These are phyloP conservation scores for Lysiphlebus fabarum DNA, from an alignment of 1,140 invertebrate genomes.

Conservation along the genomic window DNA sequence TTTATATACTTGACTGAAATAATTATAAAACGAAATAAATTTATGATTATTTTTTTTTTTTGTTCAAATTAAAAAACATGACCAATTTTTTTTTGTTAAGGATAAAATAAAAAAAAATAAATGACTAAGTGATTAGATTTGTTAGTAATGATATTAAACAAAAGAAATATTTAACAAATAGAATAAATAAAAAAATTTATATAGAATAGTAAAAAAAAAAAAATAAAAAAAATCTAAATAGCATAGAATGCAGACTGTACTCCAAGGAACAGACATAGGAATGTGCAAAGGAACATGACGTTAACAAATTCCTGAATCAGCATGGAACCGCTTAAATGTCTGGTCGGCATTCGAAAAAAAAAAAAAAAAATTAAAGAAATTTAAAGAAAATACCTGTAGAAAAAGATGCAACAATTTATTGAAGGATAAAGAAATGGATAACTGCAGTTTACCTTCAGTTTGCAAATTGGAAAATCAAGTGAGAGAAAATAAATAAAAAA, in stretches of 20 bases:
- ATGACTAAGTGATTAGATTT: too few species aligned
- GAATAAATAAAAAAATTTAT: too few species aligned
- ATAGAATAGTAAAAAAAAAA: background rate
- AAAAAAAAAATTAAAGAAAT: background rate
- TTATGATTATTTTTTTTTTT: background rate
- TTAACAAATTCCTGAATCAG: conserved; percentile 24
- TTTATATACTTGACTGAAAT: background rate
- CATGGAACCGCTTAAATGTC: conserved; percentile 1
- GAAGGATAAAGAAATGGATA: background rate
- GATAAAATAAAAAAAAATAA: too few species aligned
- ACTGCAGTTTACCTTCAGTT: background rate
- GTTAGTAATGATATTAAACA: too few species aligned
- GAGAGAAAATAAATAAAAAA: too few species aligned
- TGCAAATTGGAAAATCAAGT: background rate
- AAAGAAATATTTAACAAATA: too few species aligned
- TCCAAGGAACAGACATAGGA: background rate
- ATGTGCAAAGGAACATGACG: conserved; percentile 17
- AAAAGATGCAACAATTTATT: background rate
- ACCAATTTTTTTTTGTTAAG: background rate
- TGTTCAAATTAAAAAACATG: background rate
- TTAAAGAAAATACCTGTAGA: background rate
- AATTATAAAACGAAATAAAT: background rate
- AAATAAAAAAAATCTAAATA: background rate
- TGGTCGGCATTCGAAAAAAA: background rate
- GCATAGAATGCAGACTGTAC: conserved; percentile 2